phyloP scores from a whole-genome alignment of 2,797 vertebrate species.

The Iguana delicatissima region DNA sequence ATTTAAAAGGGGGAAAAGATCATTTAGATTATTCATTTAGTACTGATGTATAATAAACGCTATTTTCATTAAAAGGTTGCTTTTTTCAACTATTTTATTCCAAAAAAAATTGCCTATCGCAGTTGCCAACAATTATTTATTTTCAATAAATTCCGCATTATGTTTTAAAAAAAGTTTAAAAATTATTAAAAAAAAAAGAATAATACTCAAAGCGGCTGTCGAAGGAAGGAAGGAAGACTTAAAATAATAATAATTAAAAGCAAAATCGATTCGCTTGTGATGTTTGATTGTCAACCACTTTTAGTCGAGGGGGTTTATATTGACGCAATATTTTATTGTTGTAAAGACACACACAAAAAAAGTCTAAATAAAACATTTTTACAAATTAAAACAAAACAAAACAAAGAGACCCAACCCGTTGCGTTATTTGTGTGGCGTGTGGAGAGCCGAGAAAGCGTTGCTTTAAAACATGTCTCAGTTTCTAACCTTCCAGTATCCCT shows the following conservation, averaged over 20 bases:
- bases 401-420: not conserved
- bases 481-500: not conserved
- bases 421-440: slow-evolving; percentile 51
- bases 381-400: slow-evolving; percentile 56
- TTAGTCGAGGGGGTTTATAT: slow-evolving; percentile 83
- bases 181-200: not conserved
- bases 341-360: slow-evolving; percentile 75
- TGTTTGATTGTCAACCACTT: slow-evolving; percentile 85
- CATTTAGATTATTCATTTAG: slow-evolving; percentile 98
- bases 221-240: slow-evolving; percentile 68
- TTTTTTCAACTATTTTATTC: slow-evolving; percentile 97
- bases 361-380: slow-evolving; percentile 85
- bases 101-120: slow-evolving; percentile 89
- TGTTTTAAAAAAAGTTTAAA: slow-evolving; percentile 79
- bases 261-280: slow-evolving; percentile 84
- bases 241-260: slow-evolving; percentile 50
- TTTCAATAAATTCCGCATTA: slow-evolving; percentile 98
- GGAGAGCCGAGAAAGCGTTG: slow-evolving; percentile 27
- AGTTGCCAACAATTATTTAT: slow-evolving; percentile 97
- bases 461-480: not conserved
- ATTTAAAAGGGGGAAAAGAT: slow-evolving; percentile 90
- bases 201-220: slow-evolving; percentile 83
- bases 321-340: slow-evolving; percentile 85
- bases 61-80: slow-evolving; percentile 97
- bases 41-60: slow-evolving; percentile 93